A percentile compares a stretch with the other conserved stretches of the same genome.
These are phyloP conservation scores for Strix uralensis DNA, from an alignment of 2,113 vertebrate species.

Conservation along the genomic window DNA sequence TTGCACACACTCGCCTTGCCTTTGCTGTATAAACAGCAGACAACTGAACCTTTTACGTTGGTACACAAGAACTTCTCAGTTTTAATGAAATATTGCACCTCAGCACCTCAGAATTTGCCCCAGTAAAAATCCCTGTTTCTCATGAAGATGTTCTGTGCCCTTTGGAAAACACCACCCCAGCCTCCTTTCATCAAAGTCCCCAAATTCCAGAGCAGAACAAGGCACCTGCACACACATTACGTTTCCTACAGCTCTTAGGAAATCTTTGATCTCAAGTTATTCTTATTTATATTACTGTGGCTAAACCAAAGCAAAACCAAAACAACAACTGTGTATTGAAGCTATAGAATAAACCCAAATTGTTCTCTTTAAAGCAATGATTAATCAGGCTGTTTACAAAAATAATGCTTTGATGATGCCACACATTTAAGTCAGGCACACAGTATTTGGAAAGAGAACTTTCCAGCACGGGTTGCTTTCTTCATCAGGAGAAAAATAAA, in stretches of 20 bases:
- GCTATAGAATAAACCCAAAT: conserved; percentile 10
- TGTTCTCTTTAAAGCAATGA: conserved; percentile 27
- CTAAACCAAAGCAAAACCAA: neutral
- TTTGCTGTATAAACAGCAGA: conserved; percentile 60
- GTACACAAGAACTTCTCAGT: neutral
- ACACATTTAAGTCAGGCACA: neutral
- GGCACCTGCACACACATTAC: neutral
- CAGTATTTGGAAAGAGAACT: neutral
- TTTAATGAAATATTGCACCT: conserved; percentile 55
- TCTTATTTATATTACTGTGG: conserved; percentile 7
- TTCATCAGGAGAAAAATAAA: neutral
- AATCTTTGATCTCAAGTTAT: conserved; percentile 35
- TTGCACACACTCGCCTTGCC: conserved; percentile 39
- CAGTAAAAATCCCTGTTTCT: conserved; percentile 12
- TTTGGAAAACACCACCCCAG: neutral
- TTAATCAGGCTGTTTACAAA: conserved; percentile 22
- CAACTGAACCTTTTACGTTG: neutral
- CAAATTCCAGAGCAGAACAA: neutral
- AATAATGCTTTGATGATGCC: conserved; percentile 17
- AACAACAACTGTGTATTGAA: neutral
- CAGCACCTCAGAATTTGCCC: conserved; percentile 1
- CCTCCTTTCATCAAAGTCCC: neutral
- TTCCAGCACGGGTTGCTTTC: neutral
- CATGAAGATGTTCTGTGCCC: neutral
- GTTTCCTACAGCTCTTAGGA: neutral